Evolutionary conservation across 2,888 invertebrate genomes (phyloP).

Genomic region (Limnephilus lunatus): DNA sequence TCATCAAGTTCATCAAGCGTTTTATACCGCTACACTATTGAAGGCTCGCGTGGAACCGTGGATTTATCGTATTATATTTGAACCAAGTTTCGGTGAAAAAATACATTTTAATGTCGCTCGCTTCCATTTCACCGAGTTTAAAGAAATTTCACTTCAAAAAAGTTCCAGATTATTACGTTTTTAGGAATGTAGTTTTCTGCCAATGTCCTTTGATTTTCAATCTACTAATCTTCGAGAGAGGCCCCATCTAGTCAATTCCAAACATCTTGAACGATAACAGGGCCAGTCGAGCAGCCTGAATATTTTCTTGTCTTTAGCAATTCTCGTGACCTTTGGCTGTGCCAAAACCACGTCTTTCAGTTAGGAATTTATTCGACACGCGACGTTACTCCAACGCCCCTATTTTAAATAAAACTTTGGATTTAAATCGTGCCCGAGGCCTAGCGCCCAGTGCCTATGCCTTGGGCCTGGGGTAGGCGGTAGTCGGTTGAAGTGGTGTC

Average conservation of each 20-base stretch:
- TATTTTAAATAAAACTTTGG: conserved; percentile 5
- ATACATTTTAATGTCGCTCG: no score
- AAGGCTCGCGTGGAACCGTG: no score
- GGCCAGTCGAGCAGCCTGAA: neutral
- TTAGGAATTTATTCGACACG: conserved; percentile 36
- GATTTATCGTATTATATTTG: no score
- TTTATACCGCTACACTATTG: no score
- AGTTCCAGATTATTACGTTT: neutral
- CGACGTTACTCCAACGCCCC: neutral
- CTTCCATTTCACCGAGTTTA: no score
- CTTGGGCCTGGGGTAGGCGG: no score
- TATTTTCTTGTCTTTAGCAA: neutral
- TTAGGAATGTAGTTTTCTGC: no score
- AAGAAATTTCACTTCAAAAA: no score
- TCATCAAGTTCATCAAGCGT: no score
- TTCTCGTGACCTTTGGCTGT: conserved; percentile 28
- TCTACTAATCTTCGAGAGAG: neutral
- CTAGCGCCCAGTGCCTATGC: no score
- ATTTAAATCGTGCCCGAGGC: neutral
- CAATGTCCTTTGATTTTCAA: neutral
- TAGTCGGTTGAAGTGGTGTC: neutral
- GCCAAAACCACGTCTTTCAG: conserved; percentile 32
- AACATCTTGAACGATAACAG: neutral
- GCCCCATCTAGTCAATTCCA: neutral
- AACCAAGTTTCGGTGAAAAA: no score